A percentile compares a stretch with the other conserved stretches of the same genome.
Evolutionary conservation across 2,113 vertebrate species (phyloP).

Genomic region (Eretmochelys imbricata): DNA sequence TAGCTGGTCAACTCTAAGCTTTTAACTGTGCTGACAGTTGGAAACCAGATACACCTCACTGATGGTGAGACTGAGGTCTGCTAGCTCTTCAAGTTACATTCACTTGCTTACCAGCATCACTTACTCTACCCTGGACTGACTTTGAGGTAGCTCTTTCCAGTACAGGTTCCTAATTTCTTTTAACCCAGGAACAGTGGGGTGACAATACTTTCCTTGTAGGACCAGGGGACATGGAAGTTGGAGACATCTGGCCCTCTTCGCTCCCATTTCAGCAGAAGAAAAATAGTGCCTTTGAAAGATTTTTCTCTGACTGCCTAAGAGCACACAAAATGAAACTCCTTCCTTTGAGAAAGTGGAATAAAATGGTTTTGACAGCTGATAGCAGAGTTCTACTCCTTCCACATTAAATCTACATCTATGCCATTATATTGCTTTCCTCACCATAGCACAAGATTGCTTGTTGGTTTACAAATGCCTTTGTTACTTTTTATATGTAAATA

Average conservation of each 20-base stretch:
- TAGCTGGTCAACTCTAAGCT: neutral
- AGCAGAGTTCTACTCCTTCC: neutral
- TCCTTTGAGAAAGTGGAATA: neutral
- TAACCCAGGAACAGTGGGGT: fast-evolving
- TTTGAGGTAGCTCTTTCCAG: neutral
- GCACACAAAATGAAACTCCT: neutral
- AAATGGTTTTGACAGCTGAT: neutral
- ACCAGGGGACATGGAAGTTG: neutral
- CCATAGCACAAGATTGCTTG: fast-evolving
- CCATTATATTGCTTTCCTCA: neutral
- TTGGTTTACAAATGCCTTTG: neutral
- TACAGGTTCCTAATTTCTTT: neutral
- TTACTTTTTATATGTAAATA: neutral
- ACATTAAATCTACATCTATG: neutral
- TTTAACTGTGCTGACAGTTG: neutral
- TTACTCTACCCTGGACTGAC: neutral
- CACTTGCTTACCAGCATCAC: neutral
- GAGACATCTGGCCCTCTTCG: neutral
- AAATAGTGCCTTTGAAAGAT: neutral
- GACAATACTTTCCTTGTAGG: neutral
- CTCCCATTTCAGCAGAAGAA: neutral
- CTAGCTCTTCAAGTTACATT: neutral
- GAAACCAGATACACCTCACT: neutral
- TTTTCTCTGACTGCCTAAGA: neutral
- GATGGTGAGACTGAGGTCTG: neutral